These are phyloP conservation scores for Oligia fasciuncula DNA, from an alignment of 2,888 invertebrate genomes.

Conservation along the genomic window DNA sequence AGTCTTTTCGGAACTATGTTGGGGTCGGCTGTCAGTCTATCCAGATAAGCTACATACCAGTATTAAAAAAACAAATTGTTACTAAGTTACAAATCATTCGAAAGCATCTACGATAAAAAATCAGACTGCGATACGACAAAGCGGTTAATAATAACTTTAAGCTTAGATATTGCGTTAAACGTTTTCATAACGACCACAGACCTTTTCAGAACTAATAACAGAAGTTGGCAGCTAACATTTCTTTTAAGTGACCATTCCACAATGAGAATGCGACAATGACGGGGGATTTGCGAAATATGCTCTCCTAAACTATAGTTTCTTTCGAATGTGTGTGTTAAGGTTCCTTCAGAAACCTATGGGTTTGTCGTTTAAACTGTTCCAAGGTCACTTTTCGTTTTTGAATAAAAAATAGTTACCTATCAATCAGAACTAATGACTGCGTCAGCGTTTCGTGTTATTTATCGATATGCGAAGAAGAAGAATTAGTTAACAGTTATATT, in stretches of 20 bases:
- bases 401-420: no score
- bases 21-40: no score
- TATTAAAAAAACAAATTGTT: background rate
- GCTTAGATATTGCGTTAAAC: background rate
- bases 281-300: constrained; percentile 19
- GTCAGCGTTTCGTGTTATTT: no score
- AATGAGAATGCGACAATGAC: constrained; percentile 3
- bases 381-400: background rate
- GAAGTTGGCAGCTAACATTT: constrained; percentile 22
- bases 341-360: no score
- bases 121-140: background rate
- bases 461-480: background rate
- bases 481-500: background rate
- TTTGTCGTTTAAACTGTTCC: background rate
- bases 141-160: background rate
- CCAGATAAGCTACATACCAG: background rate
- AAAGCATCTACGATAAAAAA: background rate
- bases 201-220: constrained; percentile 15
- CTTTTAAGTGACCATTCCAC: constrained; percentile 17
- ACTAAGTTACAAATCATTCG: background rate
- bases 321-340: background rate
- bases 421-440: no score
- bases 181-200: constrained; percentile 9
- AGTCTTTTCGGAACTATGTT: no score
- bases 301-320: constrained; percentile 8